A percentile compares a stretch with the other conserved stretches of the same genome.
Conservation (phyloP, 2,888 invertebrate genomes). For the Cyclophora punctaria region DNA sequence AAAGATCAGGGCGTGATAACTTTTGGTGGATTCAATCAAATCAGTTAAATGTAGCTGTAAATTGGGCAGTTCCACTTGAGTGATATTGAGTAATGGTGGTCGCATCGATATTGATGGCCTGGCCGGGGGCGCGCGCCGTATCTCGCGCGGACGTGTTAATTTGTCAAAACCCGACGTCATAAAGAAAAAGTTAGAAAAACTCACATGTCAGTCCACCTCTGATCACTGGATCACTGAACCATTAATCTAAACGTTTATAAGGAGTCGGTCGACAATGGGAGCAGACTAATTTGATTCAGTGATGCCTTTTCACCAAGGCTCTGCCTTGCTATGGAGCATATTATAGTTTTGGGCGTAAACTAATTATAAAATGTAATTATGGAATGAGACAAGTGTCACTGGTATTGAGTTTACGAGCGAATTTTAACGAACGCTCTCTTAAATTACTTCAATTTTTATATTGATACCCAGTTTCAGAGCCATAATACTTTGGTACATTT, state of each 20-base stretch:
- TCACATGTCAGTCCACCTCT: conserved; percentile 23
- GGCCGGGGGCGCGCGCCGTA: conserved; percentile 44
- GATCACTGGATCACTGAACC: conserved; percentile 13
- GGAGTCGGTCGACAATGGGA: too few species aligned
- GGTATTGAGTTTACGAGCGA: neutral
- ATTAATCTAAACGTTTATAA: conserved; percentile 6
- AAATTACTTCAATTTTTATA: too few species aligned
- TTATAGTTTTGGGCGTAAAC: neutral
- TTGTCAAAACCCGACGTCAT: conserved; percentile 61
- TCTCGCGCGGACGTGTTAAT: conserved; percentile 58
- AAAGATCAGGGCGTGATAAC: conserved; percentile 42
- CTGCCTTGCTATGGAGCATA: neutral
- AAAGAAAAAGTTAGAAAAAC: conserved; percentile 48
- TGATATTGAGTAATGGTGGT: conserved; percentile 68
- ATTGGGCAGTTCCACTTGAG: conserved; percentile 70
- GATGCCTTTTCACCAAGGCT: too few species aligned
- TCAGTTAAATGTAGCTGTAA: conserved; percentile 72
- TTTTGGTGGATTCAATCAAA: conserved; percentile 64
- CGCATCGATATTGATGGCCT: conserved; percentile 61
- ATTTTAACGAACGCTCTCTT: too few species aligned
- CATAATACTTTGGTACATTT: too few species aligned
- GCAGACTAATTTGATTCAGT: too few species aligned
- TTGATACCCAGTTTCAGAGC: too few species aligned
- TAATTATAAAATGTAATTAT: neutral
- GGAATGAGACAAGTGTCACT: neutral